A percentile compares a stretch with the other conserved stretches of the same genome.
phyloP scores from a whole-genome alignment of 2,797 vertebrate genomes.

The Liparis tanakae region DNA sequence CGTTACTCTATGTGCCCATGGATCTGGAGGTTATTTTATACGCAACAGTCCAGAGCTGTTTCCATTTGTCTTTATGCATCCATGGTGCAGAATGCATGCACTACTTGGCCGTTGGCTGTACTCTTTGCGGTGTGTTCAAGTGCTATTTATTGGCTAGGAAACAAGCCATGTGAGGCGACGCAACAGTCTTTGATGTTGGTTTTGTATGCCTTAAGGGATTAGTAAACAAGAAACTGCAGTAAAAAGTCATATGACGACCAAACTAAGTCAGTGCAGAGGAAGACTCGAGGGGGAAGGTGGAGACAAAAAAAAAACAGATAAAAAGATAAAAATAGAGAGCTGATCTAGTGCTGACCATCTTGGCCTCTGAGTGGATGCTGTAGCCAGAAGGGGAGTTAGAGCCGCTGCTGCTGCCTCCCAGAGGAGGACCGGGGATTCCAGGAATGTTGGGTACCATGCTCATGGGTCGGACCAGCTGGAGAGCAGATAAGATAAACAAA shows the following conservation, averaged over 20 bases:
- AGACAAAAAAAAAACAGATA: constrained; percentile 66
- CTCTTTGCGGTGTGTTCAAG: neutral
- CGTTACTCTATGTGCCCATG: neutral
- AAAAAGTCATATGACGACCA: constrained; percentile 73
- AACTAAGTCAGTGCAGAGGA: constrained; percentile 50
- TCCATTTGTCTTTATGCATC: neutral
- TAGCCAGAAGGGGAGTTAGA: constrained; percentile 93
- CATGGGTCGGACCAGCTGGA: constrained; percentile 92
- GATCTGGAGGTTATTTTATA: neutral
- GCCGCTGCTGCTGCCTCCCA: constrained; percentile 90
- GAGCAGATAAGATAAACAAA: constrained; percentile 52
- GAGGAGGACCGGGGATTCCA: constrained; percentile 95
- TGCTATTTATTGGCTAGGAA: neutral
- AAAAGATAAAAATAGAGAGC: constrained; percentile 70
- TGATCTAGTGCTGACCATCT: constrained; percentile 90
- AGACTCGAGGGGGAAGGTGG: constrained; percentile 59
- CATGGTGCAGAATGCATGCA: neutral
- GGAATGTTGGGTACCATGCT: constrained; percentile 98
- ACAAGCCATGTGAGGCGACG: neutral
- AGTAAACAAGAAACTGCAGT: constrained; percentile 48
- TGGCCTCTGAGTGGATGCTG: constrained; percentile 91
- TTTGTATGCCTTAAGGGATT: constrained; percentile 36
- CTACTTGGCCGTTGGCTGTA: neutral
- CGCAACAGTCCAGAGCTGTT: neutral
- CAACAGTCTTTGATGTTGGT: neutral